These are phyloP conservation scores for Gulo gulo DNA, from an alignment of 2,113 vertebrate species.

Conservation along the genomic window DNA sequence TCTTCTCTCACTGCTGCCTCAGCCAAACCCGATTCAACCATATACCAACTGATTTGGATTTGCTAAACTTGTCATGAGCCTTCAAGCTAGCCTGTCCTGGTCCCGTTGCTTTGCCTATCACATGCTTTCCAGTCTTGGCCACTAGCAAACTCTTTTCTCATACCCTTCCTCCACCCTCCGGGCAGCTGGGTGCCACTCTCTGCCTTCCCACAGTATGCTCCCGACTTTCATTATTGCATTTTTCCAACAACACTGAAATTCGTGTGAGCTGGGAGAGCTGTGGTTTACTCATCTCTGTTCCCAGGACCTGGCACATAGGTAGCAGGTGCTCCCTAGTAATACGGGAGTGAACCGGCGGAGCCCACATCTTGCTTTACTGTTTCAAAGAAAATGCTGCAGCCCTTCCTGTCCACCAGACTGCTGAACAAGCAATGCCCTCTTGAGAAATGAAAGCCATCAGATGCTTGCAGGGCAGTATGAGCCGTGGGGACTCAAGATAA, in stretches of 20 bases:
- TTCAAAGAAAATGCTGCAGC: background rate
- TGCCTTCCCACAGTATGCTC: background rate
- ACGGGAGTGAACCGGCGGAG: background rate
- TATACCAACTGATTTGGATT: background rate
- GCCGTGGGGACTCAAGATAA: background rate
- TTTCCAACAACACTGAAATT: background rate
- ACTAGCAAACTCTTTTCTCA: background rate
- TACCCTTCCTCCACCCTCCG: background rate
- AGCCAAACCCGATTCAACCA: background rate
- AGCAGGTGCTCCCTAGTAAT: background rate
- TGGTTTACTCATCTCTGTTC: background rate
- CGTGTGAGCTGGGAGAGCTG: background rate
- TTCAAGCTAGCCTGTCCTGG: background rate
- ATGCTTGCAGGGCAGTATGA: background rate
- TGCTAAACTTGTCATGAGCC: background rate
- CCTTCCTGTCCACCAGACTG: background rate
- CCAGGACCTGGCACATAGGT: background rate
- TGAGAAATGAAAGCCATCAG: background rate
- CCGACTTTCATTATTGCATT: background rate
- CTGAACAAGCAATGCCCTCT: background rate
- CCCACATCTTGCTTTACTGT: background rate
- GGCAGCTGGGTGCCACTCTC: background rate
- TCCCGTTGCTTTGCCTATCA: background rate
- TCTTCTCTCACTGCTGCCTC: background rate
- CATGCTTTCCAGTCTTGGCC: background rate